Evolutionary conservation across 2,113 vertebrate genomes (phyloP).

Genomic region (Excalfactoria chinensis): DNA sequence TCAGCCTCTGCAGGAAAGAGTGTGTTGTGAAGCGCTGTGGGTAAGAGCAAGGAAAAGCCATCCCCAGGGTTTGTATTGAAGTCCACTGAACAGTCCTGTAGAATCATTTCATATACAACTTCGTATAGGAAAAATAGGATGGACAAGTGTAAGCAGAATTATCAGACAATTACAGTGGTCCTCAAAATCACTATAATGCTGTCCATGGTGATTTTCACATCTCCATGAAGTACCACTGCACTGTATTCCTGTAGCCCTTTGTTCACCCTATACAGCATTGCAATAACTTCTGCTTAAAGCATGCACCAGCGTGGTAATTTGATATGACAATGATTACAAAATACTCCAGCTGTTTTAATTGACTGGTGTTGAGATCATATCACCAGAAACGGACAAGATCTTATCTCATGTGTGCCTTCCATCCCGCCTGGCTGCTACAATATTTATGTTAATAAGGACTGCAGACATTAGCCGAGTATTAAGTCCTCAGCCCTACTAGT

Average conservation of each 20-base stretch:
- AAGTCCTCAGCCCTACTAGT: constrained; percentile 65
- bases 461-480: constrained; percentile 58
- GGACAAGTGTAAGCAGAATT: constrained; percentile 68
- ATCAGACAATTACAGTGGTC: constrained; percentile 60
- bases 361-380: constrained; percentile 67
- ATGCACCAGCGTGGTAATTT: constrained; percentile 13
- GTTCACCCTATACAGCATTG: not conserved
- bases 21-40: not conserved
- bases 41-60: constrained; percentile 22
- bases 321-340: constrained; percentile 52
- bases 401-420: constrained; percentile 58
- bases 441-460: constrained; percentile 65
- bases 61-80: constrained; percentile 11
- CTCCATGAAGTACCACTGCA: constrained; percentile 32
- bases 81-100: not conserved
- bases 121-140: constrained; percentile 45
- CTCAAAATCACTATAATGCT: constrained; percentile 42
- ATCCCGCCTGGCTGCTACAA: constrained; percentile 32
- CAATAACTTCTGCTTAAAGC: constrained; percentile 4
- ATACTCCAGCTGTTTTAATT: constrained; percentile 69
- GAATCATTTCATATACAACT: constrained; percentile 43
- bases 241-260: constrained; percentile 3
- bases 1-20: not conserved
- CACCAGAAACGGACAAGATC: constrained; percentile 60
- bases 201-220: constrained; percentile 50